These are phyloP conservation scores for Epizoanthus stellaris DNA, from an alignment of 92 coral and sea anemone species.

Conservation along the genomic window DNA sequence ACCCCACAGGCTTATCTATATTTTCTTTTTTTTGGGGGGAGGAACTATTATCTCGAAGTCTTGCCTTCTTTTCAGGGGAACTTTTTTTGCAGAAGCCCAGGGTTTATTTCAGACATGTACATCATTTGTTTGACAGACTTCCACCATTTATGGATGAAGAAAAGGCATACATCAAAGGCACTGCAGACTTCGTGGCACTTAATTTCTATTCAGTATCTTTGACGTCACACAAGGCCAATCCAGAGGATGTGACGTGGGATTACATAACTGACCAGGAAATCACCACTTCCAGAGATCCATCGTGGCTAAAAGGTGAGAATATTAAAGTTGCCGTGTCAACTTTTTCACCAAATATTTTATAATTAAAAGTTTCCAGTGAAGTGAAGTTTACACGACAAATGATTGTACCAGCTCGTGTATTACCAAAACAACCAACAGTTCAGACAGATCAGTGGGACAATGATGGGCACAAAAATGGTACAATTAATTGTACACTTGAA, in stretches of 20 bases:
- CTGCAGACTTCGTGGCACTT: slow-evolving; percentile 88
- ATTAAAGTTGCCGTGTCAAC: background rate
- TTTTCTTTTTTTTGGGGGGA: no score
- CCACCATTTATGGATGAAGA: slow-evolving; percentile 82
- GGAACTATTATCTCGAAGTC: background rate
- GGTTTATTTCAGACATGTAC: background rate
- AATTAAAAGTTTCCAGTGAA: no score
- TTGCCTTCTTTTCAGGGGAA: background rate
- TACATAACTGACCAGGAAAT: slow-evolving; percentile 84
- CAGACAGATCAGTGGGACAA: no score
- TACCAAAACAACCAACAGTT: no score
- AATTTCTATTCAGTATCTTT: slow-evolving; percentile 84
- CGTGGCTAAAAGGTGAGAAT: slow-evolving; percentile 84
- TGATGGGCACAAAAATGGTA: no score
- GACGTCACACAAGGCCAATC: slow-evolving; percentile 61
- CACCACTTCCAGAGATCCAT: slow-evolving; percentile 59
- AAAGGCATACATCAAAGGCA: slow-evolving; percentile 75
- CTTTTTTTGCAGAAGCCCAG: no score
- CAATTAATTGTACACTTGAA: no score
- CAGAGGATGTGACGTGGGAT: slow-evolving; percentile 75
- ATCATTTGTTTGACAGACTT: slow-evolving; percentile 55
- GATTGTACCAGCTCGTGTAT: no score
- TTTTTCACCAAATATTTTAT: no score
- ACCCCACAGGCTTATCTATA: no score
- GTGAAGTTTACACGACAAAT: no score